A percentile compares a stretch with the other conserved stretches of the same genome.
phyloP scores from a whole-genome alignment of 2,113 vertebrate genomes.

The Aphyosemion australe region DNA sequence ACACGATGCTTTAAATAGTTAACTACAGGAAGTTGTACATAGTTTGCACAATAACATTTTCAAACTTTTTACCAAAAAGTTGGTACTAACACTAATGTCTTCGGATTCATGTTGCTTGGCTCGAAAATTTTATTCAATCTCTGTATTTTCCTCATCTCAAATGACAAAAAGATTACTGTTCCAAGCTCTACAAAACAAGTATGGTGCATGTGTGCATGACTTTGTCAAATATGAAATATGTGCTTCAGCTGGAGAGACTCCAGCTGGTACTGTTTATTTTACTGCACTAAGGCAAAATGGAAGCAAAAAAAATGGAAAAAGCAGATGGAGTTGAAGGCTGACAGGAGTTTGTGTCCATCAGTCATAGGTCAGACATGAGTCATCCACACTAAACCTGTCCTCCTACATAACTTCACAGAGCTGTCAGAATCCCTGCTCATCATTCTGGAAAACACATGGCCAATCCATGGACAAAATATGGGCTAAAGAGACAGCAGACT shows the following conservation, averaged over 20 bases:
- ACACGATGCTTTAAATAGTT: no score
- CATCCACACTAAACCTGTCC: conserved; percentile 19
- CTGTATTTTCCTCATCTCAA: neutral
- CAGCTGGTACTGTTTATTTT: conserved; percentile 21
- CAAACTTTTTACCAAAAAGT: no score
- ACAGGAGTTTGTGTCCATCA: conserved; percentile 25
- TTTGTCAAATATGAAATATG: conserved; percentile 16
- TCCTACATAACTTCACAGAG: conserved; percentile 19
- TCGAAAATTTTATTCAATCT: neutral
- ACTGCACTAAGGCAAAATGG: conserved; percentile 12
- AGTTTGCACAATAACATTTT: no score
- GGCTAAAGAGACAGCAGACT: neutral
- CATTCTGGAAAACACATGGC: conserved; percentile 5
- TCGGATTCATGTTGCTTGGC: neutral
- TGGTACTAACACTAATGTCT: neutral
- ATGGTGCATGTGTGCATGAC: neutral
- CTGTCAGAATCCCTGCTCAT: conserved; percentile 26
- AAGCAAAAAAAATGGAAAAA: conserved; percentile 22
- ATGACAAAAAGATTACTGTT: conserved; percentile 14
- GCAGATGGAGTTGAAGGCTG: conserved; percentile 33
- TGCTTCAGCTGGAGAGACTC: conserved; percentile 15
- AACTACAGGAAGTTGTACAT: no score
- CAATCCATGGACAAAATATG: conserved; percentile 9
- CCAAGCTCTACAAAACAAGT: neutral
- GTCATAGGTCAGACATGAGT: conserved; percentile 51